Base-by-base conservation (phyloP, 30 jellyfish, hydroid and myxozoan species). In the Mastigias papua region DNA sequence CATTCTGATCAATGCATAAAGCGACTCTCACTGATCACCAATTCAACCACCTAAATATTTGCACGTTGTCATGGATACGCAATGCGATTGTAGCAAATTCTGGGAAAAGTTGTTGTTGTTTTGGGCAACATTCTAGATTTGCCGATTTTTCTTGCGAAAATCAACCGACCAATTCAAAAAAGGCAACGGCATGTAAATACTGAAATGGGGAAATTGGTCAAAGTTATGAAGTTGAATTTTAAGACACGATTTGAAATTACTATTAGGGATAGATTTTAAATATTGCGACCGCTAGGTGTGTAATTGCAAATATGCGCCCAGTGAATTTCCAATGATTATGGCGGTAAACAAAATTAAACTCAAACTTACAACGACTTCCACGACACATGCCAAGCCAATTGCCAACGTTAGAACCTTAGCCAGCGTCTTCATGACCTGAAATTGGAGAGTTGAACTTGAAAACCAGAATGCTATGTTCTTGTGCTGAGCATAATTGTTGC, bases 361-460 rank as follows among this genome's bases (percentile, higher is more conserved):
- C 7, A 42, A 62, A 82, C 97, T 93, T 84, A 93, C 98, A 89
- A 85, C 73, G 46, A 82, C 84, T 66, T 93, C 97, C 70, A 86
- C 60, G 37, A 83, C 33, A 62, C 78, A 61, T 25, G 92, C 86
- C 80, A 87, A 92, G 90, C 94, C 98, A 72, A 93, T 69, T 89
- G 98, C 97, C 71, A 93, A 74, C 69, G 89, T 78, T 22, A 93
- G 87, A 60, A 90, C 90, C 97, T 77, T 50, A 73, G 97, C 80
- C 93, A 93, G 77, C 73, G 86, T 69, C 95, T 93, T 82, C 97
- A 93, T 93, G 91, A 73, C 98, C 98, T 92, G 81, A 25, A 78
- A 77, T 32, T 50, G 21, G 22, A 63, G 64, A 31, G 8, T 5
- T 20, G 16, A 61, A 48, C 51, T 33, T 27, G 42, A 54, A 70